Conservation (phyloP, 2,888 invertebrate species). For the Hecatera dysodea region DNA sequence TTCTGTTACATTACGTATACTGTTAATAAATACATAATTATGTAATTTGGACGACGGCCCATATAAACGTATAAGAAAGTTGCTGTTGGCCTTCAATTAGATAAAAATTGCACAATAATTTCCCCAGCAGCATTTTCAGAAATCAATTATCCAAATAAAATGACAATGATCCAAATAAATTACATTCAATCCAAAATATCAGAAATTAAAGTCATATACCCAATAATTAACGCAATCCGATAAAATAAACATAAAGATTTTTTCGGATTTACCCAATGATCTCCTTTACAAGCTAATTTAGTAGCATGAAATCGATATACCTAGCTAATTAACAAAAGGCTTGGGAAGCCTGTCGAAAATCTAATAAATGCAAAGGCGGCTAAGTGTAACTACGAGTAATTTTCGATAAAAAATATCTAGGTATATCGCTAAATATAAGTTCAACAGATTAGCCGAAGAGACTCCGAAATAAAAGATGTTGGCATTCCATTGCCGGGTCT, state of each 20-base stretch:
- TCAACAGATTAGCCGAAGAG: slow-evolving; percentile 40
- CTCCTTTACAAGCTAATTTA: slow-evolving; percentile 32
- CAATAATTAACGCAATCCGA: background rate
- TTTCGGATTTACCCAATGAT: too few species aligned
- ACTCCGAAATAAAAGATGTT: slow-evolving; percentile 59
- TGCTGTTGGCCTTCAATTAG: too few species aligned
- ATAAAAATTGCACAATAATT: background rate
- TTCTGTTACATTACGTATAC: too few species aligned
- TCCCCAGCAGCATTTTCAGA: background rate
- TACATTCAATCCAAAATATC: background rate
- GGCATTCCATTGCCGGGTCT: slow-evolving; percentile 56
- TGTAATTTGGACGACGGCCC: too few species aligned
- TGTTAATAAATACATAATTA: too few species aligned
- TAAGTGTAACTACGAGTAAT: slow-evolving; percentile 43
- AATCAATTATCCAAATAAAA: too few species aligned
- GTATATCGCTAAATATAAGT: slow-evolving; percentile 23
- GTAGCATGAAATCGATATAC: slow-evolving; percentile 73
- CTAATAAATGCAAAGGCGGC: background rate
- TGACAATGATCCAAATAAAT: background rate
- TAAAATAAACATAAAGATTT: background rate
- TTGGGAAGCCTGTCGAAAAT: slow-evolving; percentile 32
- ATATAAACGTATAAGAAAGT: too few species aligned
- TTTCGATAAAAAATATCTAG: slow-evolving; percentile 10
- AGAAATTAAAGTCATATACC: background rate
- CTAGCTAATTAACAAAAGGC: slow-evolving; percentile 78